Evolutionary conservation across 2,888 invertebrate species (phyloP), one percentile per base, ranked within the genome.

Genomic region (Meteorus colon): DNA sequence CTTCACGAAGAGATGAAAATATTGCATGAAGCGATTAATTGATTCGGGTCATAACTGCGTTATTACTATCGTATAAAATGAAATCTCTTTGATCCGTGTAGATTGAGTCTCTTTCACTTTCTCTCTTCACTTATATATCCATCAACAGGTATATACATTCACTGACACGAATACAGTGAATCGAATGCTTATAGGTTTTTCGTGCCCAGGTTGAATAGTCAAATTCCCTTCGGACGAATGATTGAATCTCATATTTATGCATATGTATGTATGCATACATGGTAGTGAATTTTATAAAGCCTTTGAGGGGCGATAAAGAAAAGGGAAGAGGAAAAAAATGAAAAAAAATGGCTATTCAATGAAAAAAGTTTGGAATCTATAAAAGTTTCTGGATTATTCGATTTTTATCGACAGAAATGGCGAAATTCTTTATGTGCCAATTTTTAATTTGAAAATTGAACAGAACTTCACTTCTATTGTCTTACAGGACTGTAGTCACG

Each of bases 91-190:
- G 55, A 55, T 19, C 19, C 10, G 5, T 24, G 19, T n/a, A 4
- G n/a, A 4, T 19, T 19, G 6, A 2, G 4, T 6, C 55, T 24
- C 8, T 41, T 12, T 5, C 41, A 24, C n/a, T 55, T 6, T 19
- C 19, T 19, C 10, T 19, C 8, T 48, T 55, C n/a, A n/a, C 10
- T 55, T 55, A 19, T 55, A 2, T 55, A 55, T 55, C 19, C n/a
- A 55, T 55, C 55, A 55, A 55, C 55, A 55, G 55, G 55, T 55
- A 19, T 55, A 41, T 12, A 55, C 19, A 55, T 55, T 55, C 24
- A 55, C 55, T 55, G 55, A 55, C 10, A 19, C 55, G 19, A 55
- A 4, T 8, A 55, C 6, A 19, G 19, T 8, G n/a, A 5, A 55
- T 24, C 8, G 19, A 55, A 55, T 19, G 55, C 3, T 55, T 19